Base-by-base conservation (phyloP, 1,140 invertebrate species). In the Lasioglossum baleicum region DNA sequence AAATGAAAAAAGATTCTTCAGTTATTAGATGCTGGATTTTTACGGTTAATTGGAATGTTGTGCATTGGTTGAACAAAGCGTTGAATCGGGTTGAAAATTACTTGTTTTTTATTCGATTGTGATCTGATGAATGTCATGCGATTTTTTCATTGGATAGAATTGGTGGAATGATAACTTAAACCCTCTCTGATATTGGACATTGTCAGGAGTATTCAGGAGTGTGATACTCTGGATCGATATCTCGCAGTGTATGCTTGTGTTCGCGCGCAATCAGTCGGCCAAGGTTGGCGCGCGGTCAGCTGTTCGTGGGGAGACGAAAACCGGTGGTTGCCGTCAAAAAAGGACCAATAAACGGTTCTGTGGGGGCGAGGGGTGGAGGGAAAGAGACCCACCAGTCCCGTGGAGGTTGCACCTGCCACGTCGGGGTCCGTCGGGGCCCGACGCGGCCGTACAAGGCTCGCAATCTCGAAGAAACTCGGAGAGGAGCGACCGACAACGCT, bases 361-460 rank as follows among this genome's bases (percentile, higher is more conserved):
- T 83, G 86, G 82, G 75, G 82, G 83, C 84, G 85, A 87, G 85
- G 74, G 82, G 69, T 67, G 85, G 83, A 75, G 86, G 83, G 85
- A 86, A 79, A 51, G 76, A 69, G 84, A 89, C 88, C 82, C 80
- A 80, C 72, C 80, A 87, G 86, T 87, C 35, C 35, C 83, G 84
- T 85, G 80, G 86, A 89, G 87, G 89, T 85, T 85, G 83, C 90
- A 91, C 90, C 91, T 91, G 90, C 90, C 88, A 69, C 82, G 80
- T 83, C 83, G 79, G 35, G 35, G 35, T 0, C 35, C 35, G 35
- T 3, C 81, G 85, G 88, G 44, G 44, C 10, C 44, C 44, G 44
- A 48, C 85, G 88, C 89, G 90, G 89, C 91, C 90, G 91, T 92
- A 91, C 91, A 92, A 91, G 90, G 91, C 85, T 90, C 90, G 88